These are phyloP conservation scores for Drosophila pegasa DNA, from an alignment of 2,888 invertebrate genomes.

Conservation along the genomic window DNA sequence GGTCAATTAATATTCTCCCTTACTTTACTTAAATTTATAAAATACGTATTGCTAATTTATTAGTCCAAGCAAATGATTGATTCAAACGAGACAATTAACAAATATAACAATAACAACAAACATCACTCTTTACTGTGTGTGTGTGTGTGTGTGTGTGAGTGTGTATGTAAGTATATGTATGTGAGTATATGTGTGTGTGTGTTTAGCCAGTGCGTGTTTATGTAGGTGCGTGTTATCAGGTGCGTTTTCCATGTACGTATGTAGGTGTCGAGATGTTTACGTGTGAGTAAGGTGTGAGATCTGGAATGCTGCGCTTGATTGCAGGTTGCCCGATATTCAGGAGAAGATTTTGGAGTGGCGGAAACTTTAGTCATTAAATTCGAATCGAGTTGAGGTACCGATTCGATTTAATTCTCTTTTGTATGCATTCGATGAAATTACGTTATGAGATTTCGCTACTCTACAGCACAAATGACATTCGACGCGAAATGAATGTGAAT, in stretches of 20 bases:
- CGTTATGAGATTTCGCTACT: slow-evolving; percentile 84
- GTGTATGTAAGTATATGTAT: slow-evolving; percentile 2
- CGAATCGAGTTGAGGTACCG: slow-evolving; percentile 29
- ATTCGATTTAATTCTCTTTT: slow-evolving; percentile 30
- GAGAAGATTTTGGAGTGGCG: slow-evolving; percentile 39
- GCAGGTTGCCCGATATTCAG: slow-evolving; percentile 48
- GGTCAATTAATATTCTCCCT: not conserved
- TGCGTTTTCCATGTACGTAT: slow-evolving; percentile 4
- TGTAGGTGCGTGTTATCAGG: slow-evolving; percentile 16
- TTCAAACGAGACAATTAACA: slow-evolving; percentile 65
- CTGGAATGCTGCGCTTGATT: slow-evolving; percentile 40
- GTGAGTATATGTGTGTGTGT: slow-evolving; percentile 9
- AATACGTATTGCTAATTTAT: slow-evolving; percentile 25
- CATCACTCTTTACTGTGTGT: slow-evolving; percentile 41
- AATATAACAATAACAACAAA: slow-evolving; percentile 67
- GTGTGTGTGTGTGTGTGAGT: slow-evolving; percentile 10
- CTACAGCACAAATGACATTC: slow-evolving; percentile 76
- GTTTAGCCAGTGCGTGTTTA: slow-evolving; percentile 20
- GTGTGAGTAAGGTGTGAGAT: slow-evolving; percentile 39
- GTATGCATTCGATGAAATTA: slow-evolving; percentile 80
- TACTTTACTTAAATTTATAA: slow-evolving; percentile 5
- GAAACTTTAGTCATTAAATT: slow-evolving; percentile 44
- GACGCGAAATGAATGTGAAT: slow-evolving; percentile 27
- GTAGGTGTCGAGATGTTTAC: slow-evolving; percentile 4
- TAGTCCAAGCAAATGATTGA: slow-evolving; percentile 57